phyloP scores from a whole-genome alignment of 2,888 invertebrate genomes.

The Liposcelis brunnea region DNA sequence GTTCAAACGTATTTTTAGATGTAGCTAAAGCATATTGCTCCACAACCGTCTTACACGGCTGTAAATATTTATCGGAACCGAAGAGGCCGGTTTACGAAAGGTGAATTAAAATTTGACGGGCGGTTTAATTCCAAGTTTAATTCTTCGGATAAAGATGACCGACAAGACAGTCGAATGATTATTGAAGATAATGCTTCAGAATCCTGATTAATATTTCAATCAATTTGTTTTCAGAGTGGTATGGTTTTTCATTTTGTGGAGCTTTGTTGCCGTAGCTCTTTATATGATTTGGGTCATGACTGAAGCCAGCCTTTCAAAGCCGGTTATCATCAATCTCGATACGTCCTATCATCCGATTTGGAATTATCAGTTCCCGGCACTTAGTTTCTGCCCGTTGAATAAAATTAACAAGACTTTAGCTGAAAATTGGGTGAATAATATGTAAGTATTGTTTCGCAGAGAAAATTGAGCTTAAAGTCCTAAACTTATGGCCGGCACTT shows the following conservation, averaged over 20 bases:
- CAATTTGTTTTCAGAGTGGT: neutral
- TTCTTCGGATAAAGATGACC: too few species aligned
- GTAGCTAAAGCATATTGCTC: neutral
- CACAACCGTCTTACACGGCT: neutral
- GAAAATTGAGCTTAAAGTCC: too few species aligned
- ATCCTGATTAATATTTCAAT: too few species aligned
- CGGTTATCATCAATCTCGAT: slow-evolving; percentile 2
- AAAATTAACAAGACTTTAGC: neutral
- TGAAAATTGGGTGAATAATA: neutral
- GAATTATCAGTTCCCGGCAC: slow-evolving; percentile 1
- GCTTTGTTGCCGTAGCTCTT: neutral
- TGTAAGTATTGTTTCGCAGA: slow-evolving; percentile 1
- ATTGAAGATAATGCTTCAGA: too few species aligned
- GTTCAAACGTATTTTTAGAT: too few species aligned
- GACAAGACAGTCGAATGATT: too few species aligned
- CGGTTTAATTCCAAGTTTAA: too few species aligned
- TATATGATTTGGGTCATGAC: slow-evolving; percentile 2
- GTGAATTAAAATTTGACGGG: neutral
- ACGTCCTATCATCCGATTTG: slow-evolving; percentile 4
- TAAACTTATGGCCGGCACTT: too few species aligned
- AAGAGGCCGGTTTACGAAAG: slow-evolving; percentile 1
- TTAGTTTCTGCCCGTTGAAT: neutral
- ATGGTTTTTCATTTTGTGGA: neutral
- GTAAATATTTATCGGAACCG: slow-evolving; percentile 3
- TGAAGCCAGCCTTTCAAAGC: neutral